Evolutionary conservation across 53 echinoderm and acorn worm genomes (phyloP), one percentile per base, ranked within the genome.

Genomic region (Holothuria scabra): DNA sequence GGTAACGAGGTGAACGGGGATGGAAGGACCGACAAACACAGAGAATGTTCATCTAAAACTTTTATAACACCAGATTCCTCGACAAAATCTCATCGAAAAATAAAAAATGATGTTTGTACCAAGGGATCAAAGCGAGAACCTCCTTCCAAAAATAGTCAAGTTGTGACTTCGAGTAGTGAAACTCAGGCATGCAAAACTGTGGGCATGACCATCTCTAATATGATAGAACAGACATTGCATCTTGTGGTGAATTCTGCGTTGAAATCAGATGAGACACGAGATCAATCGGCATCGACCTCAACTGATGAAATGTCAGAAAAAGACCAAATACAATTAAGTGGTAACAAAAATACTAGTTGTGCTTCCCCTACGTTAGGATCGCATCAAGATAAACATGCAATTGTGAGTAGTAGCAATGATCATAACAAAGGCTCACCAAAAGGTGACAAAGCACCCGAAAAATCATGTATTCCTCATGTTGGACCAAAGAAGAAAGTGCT

Each of bases 191-290:
- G 65, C 31, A 61, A 48, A 63, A 81, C 82, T 21, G 83, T 91
- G 29, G 95, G 93, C 10, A 76, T 95, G 65, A 93, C 95, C 22
- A 95, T 95, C 37, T 93, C 95, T 8, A 95, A 91, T 65, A 95
- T 95, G 95, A 93, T 95, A 44, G 95, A 93, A 67, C 89, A 93
- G 65, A 95, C 95, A 4, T 71, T 95, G 19, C 93, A 95, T 49
- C 87, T 91, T 16, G 91, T 81, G 19, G 82, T 81, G 41, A 81
- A 61, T 63, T 63, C 82, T 22, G 82, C 82, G 19, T 63, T 81
- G 22, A 81, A 81, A 46, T 34, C 62, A 3, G 82, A 81, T 5
- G 63, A 63, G n/a, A 22, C 26, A 26, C 64, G 5, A 12, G 64
- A 64, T 28, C 32, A 4, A 28, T 30, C 23, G 48, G 10, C 48